phyloP scores from a whole-genome alignment of 2,797 vertebrate genomes.

The Hemitrygon akajei region DNA sequence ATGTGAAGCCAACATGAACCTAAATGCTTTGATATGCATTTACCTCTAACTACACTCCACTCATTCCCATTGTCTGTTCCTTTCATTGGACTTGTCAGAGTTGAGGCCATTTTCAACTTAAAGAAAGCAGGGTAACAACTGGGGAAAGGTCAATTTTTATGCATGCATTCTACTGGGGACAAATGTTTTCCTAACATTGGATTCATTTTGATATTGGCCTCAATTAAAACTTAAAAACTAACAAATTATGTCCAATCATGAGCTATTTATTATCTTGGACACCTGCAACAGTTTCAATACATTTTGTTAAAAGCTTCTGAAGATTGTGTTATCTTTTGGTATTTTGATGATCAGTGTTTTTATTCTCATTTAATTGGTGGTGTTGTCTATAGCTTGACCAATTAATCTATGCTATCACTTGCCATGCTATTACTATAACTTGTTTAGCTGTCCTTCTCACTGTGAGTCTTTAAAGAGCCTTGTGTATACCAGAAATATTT shows the following conservation, averaged over 20 bases:
- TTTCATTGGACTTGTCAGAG: not conserved
- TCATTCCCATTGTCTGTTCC: not conserved
- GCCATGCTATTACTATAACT: not conserved
- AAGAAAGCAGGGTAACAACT: not conserved
- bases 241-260: constrained; percentile 1
- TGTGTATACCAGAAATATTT: not conserved
- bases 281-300: not conserved
- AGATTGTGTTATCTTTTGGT: not conserved
- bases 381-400: not conserved
- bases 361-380: not conserved
- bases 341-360: not conserved
- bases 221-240: not conserved
- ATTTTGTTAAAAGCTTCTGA: not conserved
- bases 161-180: not conserved
- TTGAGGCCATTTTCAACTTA: not conserved
- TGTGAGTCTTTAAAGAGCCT: not conserved
- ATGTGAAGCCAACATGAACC: not conserved
- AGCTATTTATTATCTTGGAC: not conserved
- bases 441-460: not conserved
- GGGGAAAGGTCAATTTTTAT: not conserved
- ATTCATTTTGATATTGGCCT: not conserved
- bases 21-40: not conserved
- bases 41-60: not conserved
- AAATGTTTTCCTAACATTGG: not conserved
- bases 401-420: no score